Percentiles rank a stretch among this genome's conserved stretches.
phyloP scores from a whole-genome alignment of 64 coral and sea anemone species.

The Astreopora myriophthalma region DNA sequence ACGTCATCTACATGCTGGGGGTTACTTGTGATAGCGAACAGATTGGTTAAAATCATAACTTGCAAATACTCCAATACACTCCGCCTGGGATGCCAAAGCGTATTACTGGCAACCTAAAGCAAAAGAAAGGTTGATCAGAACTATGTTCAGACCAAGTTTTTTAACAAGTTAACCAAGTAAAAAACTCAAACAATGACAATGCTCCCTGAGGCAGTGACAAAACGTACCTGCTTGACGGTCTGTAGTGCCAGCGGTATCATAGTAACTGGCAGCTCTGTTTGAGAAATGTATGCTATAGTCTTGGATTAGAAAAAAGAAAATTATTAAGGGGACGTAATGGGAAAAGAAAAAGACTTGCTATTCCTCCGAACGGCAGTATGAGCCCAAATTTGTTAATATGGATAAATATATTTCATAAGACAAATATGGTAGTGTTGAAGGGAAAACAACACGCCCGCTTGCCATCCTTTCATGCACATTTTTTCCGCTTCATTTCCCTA shows the following conservation, averaged over 20 bases:
- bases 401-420: too few species aligned
- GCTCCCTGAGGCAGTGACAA: neutral
- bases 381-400: too few species aligned
- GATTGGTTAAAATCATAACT: constrained; percentile 91
- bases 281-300: constrained; percentile 80
- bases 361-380: too few species aligned
- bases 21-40: constrained; percentile 65
- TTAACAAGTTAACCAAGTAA: neutral
- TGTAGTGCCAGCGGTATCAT: constrained; percentile 73
- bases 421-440: too few species aligned
- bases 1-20: constrained; percentile 47
- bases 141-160: neutral
- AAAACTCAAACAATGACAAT: neutral
- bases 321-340: neutral
- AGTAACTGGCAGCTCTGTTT: constrained; percentile 65
- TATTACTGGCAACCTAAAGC: constrained; percentile 67
- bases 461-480: too few species aligned
- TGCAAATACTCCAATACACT: constrained; percentile 76
- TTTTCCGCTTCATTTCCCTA: too few species aligned
- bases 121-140: neutral
- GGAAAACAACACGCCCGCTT: too few species aligned
- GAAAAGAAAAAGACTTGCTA: too few species aligned
- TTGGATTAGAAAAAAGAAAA: neutral
- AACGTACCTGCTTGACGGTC: constrained; percentile 73
- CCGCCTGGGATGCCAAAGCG: constrained; percentile 88